Evolutionary conservation across 2,797 vertebrate species (phyloP), one percentile per base, ranked within the genome.

Genomic region (Arctocebus calabarensis): DNA sequence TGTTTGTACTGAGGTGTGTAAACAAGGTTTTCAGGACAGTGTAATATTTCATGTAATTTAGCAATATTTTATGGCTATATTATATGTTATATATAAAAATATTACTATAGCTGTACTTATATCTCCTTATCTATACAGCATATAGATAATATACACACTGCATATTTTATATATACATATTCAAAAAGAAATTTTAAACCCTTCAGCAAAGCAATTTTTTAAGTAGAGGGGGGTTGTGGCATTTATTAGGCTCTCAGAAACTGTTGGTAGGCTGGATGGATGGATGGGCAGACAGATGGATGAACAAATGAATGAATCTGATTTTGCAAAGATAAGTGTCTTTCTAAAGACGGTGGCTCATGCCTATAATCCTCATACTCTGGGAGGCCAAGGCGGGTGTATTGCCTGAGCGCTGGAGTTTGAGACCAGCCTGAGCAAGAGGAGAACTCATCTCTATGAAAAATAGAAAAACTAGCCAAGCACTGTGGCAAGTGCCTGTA

Each of bases 51-150:
- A 79, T 77, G 48, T 79, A 59, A 71, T 61, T 83, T 71, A 45
- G 25, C 25, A 73, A 55, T 90, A 90, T 94, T 62, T 71, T 71
- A 40, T 79, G 78, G 64, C 62, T 92, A 20, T 68, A 61, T 78
- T 94, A 70, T 37, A 77, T 40, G 16, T 66, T 73, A 92, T 27
- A 75, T 32, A n/a, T 55, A 55, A 55, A 45, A 61, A 89, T 37
- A 64, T 64, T 57, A 29, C 71, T 89, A 94, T n/a, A 73, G 37
- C 64, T 66, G 23, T 55, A 48, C 22, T 40, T n/a, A 11, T 77
- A 29, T 43, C 25, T 74, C 9, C 40, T 27, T 45, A 29, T 43
- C 40, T 73, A 73, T 25, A 40, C 14, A 52, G 48, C 8, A 43
- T 1, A 43, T 0, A 43, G 1, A 11, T 27, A 9, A 43, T 6